A percentile compares a stretch with the other conserved stretches of the same genome.
These are phyloP conservation scores for Chydorus sphaericus DNA, from an alignment of 2,888 invertebrate genomes.

Conservation along the genomic window DNA sequence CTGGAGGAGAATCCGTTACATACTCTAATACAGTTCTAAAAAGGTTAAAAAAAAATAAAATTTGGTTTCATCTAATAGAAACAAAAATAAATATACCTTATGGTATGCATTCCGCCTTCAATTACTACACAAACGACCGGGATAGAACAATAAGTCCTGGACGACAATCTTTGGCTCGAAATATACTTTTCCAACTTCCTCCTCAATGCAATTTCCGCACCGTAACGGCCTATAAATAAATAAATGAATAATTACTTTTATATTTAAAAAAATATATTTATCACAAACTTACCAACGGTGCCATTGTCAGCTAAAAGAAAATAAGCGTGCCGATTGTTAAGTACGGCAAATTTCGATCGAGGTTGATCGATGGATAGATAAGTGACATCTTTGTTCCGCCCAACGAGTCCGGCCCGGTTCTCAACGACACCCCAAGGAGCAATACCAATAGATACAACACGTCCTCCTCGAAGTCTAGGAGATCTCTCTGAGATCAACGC, in stretches of 20 bases:
- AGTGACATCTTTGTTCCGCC: slow-evolving; percentile 74
- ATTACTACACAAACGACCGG: slow-evolving; percentile 95
- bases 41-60: neutral
- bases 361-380: slow-evolving; percentile 58
- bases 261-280: too few relatives aligned
- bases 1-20: slow-evolving; percentile 90
- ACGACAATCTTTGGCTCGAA: slow-evolving; percentile 79
- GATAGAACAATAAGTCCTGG: slow-evolving; percentile 72
- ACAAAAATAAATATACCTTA: neutral
- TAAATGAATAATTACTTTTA: neutral
- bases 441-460: slow-evolving; percentile 89
- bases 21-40: slow-evolving; percentile 81
- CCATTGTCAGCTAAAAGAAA: slow-evolving; percentile 97
- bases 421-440: slow-evolving; percentile 98
- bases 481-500: slow-evolving; percentile 69
- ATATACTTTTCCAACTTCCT: slow-evolving; percentile 92
- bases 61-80: neutral
- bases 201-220: slow-evolving; percentile 77
- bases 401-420: slow-evolving; percentile 79
- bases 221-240: slow-evolving; percentile 27
- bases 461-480: slow-evolving; percentile 52
- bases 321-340: slow-evolving; percentile 95
- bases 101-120: slow-evolving; percentile 57
- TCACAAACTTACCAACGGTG: slow-evolving; percentile 48
- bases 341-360: slow-evolving; percentile 67